Evolutionary conservation across 2,797 vertebrate species (phyloP).

Genomic region (Microctenopoma steveboyesi): DNA sequence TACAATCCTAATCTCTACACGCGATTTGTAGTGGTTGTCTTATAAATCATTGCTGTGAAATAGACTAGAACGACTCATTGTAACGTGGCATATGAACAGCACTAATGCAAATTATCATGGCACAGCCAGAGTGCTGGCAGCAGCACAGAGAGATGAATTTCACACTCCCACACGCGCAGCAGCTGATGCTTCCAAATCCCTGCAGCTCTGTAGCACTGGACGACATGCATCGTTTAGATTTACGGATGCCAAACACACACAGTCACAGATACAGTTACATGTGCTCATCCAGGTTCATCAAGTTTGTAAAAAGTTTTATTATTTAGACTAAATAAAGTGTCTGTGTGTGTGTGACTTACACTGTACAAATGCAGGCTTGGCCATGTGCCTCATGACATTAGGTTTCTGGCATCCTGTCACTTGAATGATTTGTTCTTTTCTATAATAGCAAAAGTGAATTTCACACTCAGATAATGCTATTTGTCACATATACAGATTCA

Average conservation of each 20-base stretch:
- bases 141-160: conserved; percentile 59
- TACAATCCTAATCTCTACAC: conserved; percentile 47
- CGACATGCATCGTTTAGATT: conserved; percentile 31
- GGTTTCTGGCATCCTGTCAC: conserved; percentile 4
- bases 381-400: not conserved
- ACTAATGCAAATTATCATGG: conserved; percentile 61
- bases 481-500: conserved; percentile 21
- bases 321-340: not conserved
- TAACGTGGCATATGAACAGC: conserved; percentile 58
- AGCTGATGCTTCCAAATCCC: conserved; percentile 43
- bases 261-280: not conserved
- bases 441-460: conserved; percentile 1
- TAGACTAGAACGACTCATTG: conserved; percentile 68
- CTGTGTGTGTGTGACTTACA: not conserved
- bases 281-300: not conserved
- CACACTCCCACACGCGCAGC: conserved; percentile 63
- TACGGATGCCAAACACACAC: conserved; percentile 38
- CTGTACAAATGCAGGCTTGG: not conserved
- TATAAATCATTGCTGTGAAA: conserved; percentile 68
- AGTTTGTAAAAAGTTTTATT: not conserved
- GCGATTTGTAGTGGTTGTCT: conserved; percentile 39
- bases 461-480: conserved; percentile 41
- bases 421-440: not conserved
- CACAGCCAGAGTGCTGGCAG: conserved; percentile 56
- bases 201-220: conserved; percentile 6